Conservation (phyloP, 2,113 vertebrate species). For the Aptenodytes patagonicus region DNA sequence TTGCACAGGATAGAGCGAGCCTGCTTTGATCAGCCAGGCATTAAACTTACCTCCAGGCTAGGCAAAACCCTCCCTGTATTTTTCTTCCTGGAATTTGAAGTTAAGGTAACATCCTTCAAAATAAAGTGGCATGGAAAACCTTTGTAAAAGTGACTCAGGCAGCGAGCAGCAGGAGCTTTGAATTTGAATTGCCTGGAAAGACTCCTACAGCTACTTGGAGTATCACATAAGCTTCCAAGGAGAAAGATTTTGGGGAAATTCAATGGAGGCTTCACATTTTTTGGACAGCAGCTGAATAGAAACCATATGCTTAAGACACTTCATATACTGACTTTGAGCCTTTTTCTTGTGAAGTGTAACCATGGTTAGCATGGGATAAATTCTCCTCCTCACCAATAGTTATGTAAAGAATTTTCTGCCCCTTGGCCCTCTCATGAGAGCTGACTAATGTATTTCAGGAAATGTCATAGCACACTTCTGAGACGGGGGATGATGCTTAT, state of each 20-base stretch:
- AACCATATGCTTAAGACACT: background rate
- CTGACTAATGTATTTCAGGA: slow-evolving; percentile 28
- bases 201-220: background rate
- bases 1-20: background rate
- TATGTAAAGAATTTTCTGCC: slow-evolving; percentile 8
- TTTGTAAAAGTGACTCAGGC: background rate
- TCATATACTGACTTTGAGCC: background rate
- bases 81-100: background rate
- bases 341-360: background rate
- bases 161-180: slow-evolving; percentile 19
- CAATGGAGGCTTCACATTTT: background rate
- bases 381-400: background rate
- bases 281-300: background rate
- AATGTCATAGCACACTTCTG: slow-evolving; percentile 19
- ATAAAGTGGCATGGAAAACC: background rate
- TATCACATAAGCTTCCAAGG: background rate
- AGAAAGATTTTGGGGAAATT: background rate
- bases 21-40: background rate
- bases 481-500: background rate
- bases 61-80: background rate
- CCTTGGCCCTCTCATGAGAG: slow-evolving; percentile 2
- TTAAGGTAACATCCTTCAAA: background rate
- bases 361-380: background rate
- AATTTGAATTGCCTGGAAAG: background rate
- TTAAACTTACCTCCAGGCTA: background rate